These are phyloP conservation scores for Volucella zonaria DNA, from an alignment of 2,888 invertebrate species.

Conservation along the genomic window DNA sequence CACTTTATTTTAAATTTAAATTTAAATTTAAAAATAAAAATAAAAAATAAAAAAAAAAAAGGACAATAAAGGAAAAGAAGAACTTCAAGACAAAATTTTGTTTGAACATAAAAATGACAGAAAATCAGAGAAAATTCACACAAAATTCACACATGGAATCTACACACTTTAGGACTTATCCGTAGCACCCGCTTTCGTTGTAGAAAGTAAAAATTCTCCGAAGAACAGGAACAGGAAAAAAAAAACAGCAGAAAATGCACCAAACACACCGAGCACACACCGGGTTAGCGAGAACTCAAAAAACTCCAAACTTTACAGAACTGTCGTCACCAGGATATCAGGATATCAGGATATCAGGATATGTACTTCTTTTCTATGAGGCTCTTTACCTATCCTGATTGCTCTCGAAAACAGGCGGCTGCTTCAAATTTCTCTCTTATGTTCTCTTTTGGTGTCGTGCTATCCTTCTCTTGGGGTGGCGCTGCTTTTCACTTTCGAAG, in stretches of 20 bases:
- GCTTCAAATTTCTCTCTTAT: slow-evolving; percentile 43
- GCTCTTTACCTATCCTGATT: too few relatives aligned
- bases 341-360: slow-evolving; percentile 41
- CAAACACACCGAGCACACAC: slow-evolving; percentile 43
- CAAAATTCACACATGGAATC: slow-evolving; percentile 56
- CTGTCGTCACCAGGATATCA: slow-evolving; percentile 51
- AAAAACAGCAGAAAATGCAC: slow-evolving; percentile 54
- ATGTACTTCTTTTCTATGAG: slow-evolving; percentile 14
- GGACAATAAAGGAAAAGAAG: too few relatives aligned
- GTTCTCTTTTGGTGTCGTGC: too few relatives aligned
- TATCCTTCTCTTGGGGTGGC: background rate
- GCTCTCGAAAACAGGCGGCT: slow-evolving; percentile 15
- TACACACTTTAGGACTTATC: slow-evolving; percentile 15
- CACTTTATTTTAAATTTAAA: slow-evolving; percentile 20
- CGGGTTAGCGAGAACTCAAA: slow-evolving; percentile 26
- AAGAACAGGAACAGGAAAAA: slow-evolving; percentile 46
- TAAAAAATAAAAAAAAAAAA: background rate
- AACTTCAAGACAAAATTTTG: too few relatives aligned
- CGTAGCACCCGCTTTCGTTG: slow-evolving; percentile 68
- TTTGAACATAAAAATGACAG: slow-evolving; percentile 7
- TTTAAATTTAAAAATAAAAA: background rate
- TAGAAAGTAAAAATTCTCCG: slow-evolving; percentile 66
- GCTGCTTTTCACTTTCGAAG: slow-evolving; percentile 69
- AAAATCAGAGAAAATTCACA: slow-evolving; percentile 26
- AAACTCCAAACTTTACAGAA: slow-evolving; percentile 48